Evolutionary conservation across 2,888 invertebrate species (phyloP), one percentile per base, ranked within the genome.

Genomic region (Drosophila testacea): DNA sequence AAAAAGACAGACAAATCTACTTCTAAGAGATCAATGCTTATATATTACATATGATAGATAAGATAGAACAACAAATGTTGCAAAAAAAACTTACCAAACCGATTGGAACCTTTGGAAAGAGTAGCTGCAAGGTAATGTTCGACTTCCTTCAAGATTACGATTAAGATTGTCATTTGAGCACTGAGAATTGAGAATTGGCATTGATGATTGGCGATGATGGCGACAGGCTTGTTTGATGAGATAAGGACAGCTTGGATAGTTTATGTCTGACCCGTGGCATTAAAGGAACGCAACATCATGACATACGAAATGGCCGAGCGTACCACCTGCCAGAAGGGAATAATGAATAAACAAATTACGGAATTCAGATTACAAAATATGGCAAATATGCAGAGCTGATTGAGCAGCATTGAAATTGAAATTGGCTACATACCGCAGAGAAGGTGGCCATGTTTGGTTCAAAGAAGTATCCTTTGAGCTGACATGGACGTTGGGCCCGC

Each of bases 211-310:
- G 30, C 16, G 36, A 10, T 7, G 39, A 1, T 13, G 7, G 27
- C 22, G 28, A 56, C 41, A 34, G 11, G 22, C 3, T 4, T 13
- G 22, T 22, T n/a, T 30, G 10, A 36, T 36, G 47, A n/a, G 41
- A 48, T 6, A 5, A 13, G 13, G 48, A 50, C 13, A 55, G 39
- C 6, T 41, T 41, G 34, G 34, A 11, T 10, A 30, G 27, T 2
- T 39, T 34, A 67, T 11, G 38, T 11, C 47, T 60, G 16, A 4
- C 55, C 72, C 42, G 47, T 62, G 13, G 47, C 68, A 32, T 69
- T 83, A n/a, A 83, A 66, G 7, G 82, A 77, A 27, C 83, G 83
- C 74, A 84, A 32, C 81, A 83, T 81, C 82, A 71, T 84, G 13
- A 83, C 67, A 36, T 83, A 83, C 6, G 84, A 84, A 52, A 82